A percentile compares a stretch with the other conserved stretches of the same genome.
Evolutionary conservation across 2,797 vertebrate species (phyloP).

Genomic region (Dryobates pubescens): DNA sequence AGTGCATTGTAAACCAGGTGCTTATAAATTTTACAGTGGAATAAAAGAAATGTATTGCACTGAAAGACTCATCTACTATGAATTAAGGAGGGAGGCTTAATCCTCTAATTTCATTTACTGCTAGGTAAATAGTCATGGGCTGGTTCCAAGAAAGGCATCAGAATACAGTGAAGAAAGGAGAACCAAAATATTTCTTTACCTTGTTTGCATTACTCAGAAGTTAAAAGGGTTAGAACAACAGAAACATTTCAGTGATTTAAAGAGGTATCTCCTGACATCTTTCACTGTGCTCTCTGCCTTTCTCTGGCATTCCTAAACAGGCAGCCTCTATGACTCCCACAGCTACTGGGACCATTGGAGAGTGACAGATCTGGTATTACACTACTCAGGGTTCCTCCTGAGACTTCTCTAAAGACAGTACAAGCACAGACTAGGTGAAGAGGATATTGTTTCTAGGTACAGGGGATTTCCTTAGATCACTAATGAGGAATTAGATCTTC

Average conservation of each 20-base stretch:
- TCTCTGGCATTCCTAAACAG: neutral
- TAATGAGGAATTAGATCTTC: constrained; percentile 46
- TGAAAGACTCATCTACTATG: neutral
- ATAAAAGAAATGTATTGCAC: neutral
- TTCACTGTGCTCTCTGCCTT: neutral
- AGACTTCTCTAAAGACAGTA: neutral
- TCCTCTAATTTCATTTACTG: neutral
- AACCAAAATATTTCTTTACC: neutral
- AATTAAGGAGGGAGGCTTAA: neutral
- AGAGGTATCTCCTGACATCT: neutral
- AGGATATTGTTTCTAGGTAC: constrained; percentile 22
- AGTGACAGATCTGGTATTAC: neutral
- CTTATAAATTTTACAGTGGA: neutral
- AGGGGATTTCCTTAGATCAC: constrained; percentile 22
- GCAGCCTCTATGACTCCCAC: neutral
- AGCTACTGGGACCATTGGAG: neutral
- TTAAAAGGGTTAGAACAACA: neutral
- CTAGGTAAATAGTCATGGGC: neutral
- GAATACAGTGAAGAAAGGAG: neutral
- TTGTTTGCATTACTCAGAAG: neutral
- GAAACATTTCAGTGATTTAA: neutral
- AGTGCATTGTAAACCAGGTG: neutral
- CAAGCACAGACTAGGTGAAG: constrained; percentile 19
- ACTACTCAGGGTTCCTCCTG: neutral
- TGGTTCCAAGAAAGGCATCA: neutral